Evolutionary conservation across 2,113 vertebrate species (phyloP), one percentile per base, ranked within the genome.

Genomic region (Tachuris rubrigastra): DNA sequence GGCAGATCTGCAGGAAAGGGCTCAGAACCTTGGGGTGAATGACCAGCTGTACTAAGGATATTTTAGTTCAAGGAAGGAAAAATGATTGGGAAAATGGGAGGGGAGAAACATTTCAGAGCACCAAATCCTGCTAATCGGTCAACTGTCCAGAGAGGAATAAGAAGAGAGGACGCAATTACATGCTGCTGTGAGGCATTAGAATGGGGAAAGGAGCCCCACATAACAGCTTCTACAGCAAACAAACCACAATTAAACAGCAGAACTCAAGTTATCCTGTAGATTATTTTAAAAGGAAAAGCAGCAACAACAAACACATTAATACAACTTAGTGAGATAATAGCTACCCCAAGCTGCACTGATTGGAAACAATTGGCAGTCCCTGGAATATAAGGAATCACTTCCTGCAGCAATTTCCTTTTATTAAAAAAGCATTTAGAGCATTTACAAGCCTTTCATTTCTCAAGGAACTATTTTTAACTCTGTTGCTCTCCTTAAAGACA

Each of bases 401-500:
- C 95, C 95, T 94, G 93, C 65, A 93, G 93, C 88, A 94, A 90
- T 94, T 95, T 93, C 79, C 83, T 92, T 83, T 96, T 89, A 95
- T 97, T 95, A 91, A 92, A 91, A 95, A 95, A 75, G 14, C 95
- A 91, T 95, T 95, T 89, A 86, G 65, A 94, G 39, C 59, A 93
- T 94, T 92, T 82, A 74, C 28, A 75, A 94, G 73, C 74, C 93
- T 96, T 93, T 81, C 17, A 72, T 95, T 93, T 76, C 86, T 89
- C 27, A 67, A 46, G 66, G 83, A 80, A 89, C 78, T 93, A 65
- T 91, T 96, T 95, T 95, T 89, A 95, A 90, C 87, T 87, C 86
- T 87, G 17, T 35, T 63, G 6, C 50, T 76, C 7, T 80, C 77
- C 95, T 94, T 65, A 87, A 91, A 93, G 76, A 33, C 16, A 6